These are phyloP conservation scores for Vidua chalybeata DNA, from an alignment of 2,113 vertebrate species.

Conservation along the genomic window DNA sequence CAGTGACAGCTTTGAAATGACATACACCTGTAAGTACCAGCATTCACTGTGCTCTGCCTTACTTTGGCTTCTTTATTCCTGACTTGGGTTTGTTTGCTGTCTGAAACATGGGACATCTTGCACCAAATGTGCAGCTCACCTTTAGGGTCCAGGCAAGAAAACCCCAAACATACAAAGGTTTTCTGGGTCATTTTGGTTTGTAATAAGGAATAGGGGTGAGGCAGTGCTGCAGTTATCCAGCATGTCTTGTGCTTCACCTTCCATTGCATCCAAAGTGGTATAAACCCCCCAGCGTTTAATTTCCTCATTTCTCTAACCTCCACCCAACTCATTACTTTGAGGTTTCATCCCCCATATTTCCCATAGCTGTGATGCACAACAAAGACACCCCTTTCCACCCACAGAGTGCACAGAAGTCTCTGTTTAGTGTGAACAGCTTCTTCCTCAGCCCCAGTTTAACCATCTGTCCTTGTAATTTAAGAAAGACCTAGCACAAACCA, in stretches of 20 bases:
- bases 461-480: conserved; percentile 30
- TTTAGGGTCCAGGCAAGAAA: conserved; percentile 1
- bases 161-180: background rate
- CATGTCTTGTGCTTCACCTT: background rate
- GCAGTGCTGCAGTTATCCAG: background rate
- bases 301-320: background rate
- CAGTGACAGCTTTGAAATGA: conserved; percentile 99
- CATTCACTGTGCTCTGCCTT: background rate
- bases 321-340: background rate
- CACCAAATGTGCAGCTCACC: background rate
- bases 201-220: background rate
- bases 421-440: conserved; percentile 18
- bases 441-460: conserved; percentile 41
- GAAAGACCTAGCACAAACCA: background rate
- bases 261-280: background rate
- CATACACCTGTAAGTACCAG: conserved; percentile 94
- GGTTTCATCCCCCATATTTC: background rate
- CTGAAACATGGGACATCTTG: background rate
- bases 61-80: background rate
- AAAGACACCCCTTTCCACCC: background rate
- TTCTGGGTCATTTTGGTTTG: conserved; percentile 15
- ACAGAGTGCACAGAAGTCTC: background rate
- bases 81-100: background rate
- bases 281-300: background rate
- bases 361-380: background rate